These are phyloP conservation scores for Pyralis farinalis DNA, from an alignment of 2,888 invertebrate genomes.

Conservation along the genomic window DNA sequence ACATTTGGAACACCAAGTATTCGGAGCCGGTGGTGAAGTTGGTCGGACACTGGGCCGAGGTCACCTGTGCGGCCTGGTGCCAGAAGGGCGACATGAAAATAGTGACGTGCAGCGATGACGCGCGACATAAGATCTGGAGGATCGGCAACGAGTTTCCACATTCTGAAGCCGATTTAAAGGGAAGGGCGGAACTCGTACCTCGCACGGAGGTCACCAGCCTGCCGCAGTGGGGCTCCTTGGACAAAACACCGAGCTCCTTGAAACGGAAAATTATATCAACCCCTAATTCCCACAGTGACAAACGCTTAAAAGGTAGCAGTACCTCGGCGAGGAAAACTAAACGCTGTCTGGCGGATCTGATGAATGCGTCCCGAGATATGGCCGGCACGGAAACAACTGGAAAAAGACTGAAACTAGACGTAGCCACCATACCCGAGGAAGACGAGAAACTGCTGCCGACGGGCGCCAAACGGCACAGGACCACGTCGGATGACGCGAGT, in stretches of 20 bases:
- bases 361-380: slow-evolving; percentile 46
- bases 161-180: slow-evolving; percentile 51
- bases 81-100: slow-evolving; percentile 79
- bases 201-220: slow-evolving; percentile 28
- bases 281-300: slow-evolving; percentile 32
- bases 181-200: slow-evolving; percentile 44
- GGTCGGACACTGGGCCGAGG: slow-evolving; percentile 91
- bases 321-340: slow-evolving; percentile 42
- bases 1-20: slow-evolving; percentile 89
- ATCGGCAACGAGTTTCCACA: slow-evolving; percentile 76
- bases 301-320: slow-evolving; percentile 24
- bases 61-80: slow-evolving; percentile 93
- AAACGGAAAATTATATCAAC: slow-evolving; percentile 47
- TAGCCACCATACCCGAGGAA: slow-evolving; percentile 21
- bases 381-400: slow-evolving; percentile 34
- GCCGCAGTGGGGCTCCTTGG: slow-evolving; percentile 51
- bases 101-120: slow-evolving; percentile 93
- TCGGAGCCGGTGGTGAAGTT: slow-evolving; percentile 85
- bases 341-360: slow-evolving; percentile 60
- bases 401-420: slow-evolving; percentile 42
- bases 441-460: slow-evolving; percentile 30
- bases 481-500: slow-evolving; percentile 29
- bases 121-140: slow-evolving; percentile 88
- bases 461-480: slow-evolving; percentile 48
- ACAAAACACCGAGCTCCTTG: slow-evolving; percentile 72